These are phyloP conservation scores for Drosophila limbata DNA, from an alignment of 2,888 invertebrate species.

Conservation along the genomic window DNA sequence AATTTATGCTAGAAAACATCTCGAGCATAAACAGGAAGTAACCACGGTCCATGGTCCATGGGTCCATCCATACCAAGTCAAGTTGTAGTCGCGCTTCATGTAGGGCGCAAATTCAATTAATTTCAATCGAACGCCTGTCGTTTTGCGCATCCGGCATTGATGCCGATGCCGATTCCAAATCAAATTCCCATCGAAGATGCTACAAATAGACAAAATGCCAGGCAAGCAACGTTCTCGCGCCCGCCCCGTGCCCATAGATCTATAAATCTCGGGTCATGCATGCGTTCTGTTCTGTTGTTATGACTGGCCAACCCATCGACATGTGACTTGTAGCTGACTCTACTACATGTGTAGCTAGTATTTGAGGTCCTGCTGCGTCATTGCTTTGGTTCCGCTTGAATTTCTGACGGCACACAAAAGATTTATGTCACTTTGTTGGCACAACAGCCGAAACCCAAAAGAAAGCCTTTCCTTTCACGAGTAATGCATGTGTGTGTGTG, in stretches of 20 bases:
- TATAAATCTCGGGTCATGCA: constrained; percentile 63
- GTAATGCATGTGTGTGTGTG: background rate
- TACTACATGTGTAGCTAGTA: background rate
- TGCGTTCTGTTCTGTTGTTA: constrained; percentile 58
- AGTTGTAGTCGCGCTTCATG: constrained; percentile 57
- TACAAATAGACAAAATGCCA: constrained; percentile 59
- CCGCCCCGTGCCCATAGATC: constrained; percentile 66
- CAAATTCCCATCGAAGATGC: constrained; percentile 51
- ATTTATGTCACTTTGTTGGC: constrained; percentile 82
- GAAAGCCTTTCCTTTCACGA: constrained; percentile 42
- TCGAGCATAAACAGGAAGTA: constrained; percentile 77
- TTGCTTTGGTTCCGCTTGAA: constrained; percentile 82
- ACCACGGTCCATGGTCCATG: constrained; percentile 34
- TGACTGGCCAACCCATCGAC: constrained; percentile 69
- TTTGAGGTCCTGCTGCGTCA: constrained; percentile 70
- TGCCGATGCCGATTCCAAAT: constrained; percentile 27
- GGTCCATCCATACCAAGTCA: constrained; percentile 43
- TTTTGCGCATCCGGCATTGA: constrained; percentile 79
- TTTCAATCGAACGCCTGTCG: constrained; percentile 85
- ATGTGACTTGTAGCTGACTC: constrained; percentile 38
- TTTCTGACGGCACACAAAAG: constrained; percentile 64
- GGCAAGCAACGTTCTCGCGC: constrained; percentile 33
- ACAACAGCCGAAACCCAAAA: constrained; percentile 53
- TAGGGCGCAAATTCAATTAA: constrained; percentile 84
- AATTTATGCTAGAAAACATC: constrained; percentile 78